These are phyloP conservation scores for Myodes glareolus DNA, from an alignment of 2,113 vertebrate species.

Conservation along the genomic window DNA sequence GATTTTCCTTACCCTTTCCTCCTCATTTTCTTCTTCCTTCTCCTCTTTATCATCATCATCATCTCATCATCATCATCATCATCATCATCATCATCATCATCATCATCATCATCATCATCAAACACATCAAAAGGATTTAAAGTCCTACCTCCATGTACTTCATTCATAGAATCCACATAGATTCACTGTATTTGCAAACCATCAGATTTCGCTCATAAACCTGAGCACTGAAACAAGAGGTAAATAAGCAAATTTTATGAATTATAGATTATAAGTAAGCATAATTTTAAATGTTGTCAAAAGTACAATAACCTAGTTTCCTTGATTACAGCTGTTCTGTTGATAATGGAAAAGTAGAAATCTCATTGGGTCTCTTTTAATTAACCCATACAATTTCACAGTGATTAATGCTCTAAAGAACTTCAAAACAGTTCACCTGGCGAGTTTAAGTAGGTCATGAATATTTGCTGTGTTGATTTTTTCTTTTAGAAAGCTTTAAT, in stretches of 20 bases:
- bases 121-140: neutral
- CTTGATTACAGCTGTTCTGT: slow-evolving; percentile 22
- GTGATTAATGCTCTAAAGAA: slow-evolving; percentile 53
- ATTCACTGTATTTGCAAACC: neutral
- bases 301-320: slow-evolving; percentile 40
- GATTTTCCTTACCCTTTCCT: neutral
- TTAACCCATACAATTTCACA: neutral
- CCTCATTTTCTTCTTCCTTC: neutral
- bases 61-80: rapidly evolving
- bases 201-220: neutral
- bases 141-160: neutral
- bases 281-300: slow-evolving; percentile 17
- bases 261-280: slow-evolving; percentile 42
- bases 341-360: neutral
- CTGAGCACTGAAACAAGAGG: neutral
- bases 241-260: slow-evolving; percentile 3
- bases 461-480: slow-evolving; percentile 42
- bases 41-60: rapidly evolving
- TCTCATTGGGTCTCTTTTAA: slow-evolving; percentile 44
- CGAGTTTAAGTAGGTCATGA: slow-evolving; percentile 38
- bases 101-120: neutral
- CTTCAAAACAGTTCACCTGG: slow-evolving; percentile 13
- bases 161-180: neutral
- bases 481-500: slow-evolving; percentile 54
- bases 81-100: rapidly evolving